phyloP scores from a whole-genome alignment of 2,113 vertebrate species.

The Hymenochirus boettgeri region DNA sequence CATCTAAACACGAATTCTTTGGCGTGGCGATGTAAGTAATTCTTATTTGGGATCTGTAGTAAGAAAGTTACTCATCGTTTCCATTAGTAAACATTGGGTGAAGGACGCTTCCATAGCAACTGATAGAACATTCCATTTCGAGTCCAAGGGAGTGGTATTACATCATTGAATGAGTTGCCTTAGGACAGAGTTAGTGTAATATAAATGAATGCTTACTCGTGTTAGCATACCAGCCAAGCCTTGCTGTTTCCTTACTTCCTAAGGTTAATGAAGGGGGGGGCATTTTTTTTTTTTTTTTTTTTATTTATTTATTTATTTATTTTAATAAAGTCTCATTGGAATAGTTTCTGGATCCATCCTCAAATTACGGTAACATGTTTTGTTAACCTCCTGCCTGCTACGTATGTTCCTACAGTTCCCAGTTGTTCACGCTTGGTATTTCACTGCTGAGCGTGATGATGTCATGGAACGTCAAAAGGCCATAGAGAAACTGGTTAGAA shows the following conservation, averaged over 20 bases:
- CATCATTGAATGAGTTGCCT: slow-evolving; percentile 28
- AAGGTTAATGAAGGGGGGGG: slow-evolving; percentile 39
- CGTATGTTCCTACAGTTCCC: slow-evolving; percentile 44
- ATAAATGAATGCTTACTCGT: slow-evolving; percentile 29
- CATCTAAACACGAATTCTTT: slow-evolving; percentile 93
- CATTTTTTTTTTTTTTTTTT: slow-evolving; percentile 26
- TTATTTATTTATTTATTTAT: slow-evolving; percentile 22
- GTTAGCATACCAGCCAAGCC: slow-evolving; percentile 3
- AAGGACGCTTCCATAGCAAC: slow-evolving; percentile 27
- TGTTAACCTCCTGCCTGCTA: slow-evolving; percentile 32
- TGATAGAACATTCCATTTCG: slow-evolving; percentile 5
- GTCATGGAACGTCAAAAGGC: slow-evolving; percentile 41
- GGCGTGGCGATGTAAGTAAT: slow-evolving; percentile 91
- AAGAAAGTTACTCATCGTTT: slow-evolving; percentile 49
- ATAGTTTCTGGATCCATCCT: slow-evolving; percentile 19
- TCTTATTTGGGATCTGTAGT: slow-evolving; percentile 48
- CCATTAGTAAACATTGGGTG: slow-evolving; percentile 14
- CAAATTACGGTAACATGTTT: slow-evolving; percentile 36
- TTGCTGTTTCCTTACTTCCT: slow-evolving; percentile 9
- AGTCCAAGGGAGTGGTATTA: slow-evolving; percentile 22
- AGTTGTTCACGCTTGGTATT: slow-evolving; percentile 40
- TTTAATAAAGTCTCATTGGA: slow-evolving; percentile 18
- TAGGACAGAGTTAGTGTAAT: slow-evolving; percentile 25
- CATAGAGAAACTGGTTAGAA: slow-evolving; percentile 17
- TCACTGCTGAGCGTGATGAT: slow-evolving; percentile 20